Base-by-base conservation (phyloP, 2,113 vertebrate species). In the Leucoraja erinaceus region DNA sequence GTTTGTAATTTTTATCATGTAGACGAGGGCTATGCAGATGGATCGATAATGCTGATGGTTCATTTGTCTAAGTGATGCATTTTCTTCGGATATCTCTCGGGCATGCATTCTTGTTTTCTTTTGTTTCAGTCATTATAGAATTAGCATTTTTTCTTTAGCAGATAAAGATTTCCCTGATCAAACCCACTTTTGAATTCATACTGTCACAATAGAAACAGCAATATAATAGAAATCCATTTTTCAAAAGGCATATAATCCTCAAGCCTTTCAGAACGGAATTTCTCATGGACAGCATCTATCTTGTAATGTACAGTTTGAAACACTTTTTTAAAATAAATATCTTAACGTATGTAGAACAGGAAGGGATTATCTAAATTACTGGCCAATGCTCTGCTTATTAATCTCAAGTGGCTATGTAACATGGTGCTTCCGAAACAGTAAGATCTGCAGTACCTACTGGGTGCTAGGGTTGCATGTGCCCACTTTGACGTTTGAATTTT, bases 21-120 rank as follows among this genome's bases (percentile, higher is more conserved):
- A 90, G 66, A 66, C 86, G 72, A 91, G 33, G 93, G 93, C 84
- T 93, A 25, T 16, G 2, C 8, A 54, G 79, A 22, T 66, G 93
- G 59, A 61, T 93, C 90, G 93, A 68, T 94, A 93, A 61, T 86
- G 94, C 76, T 93, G 79, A 93, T 93, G 93, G 63, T 33, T 38
- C 93, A 79, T 16, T 94, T 94, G 76, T 93, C 75, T 93, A 94
- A 93, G 90, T 86, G 12, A 91, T 93, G 93, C 79, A 18, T 61
- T 70, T 91, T 76, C 92, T 70, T 93, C 93, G 28, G 93, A 72
- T 93, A 93, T 93, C 93, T 93, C 84, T 63, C 74, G 38, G 83
- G 88, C 70, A 90, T 93, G 88, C 84, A 90, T 90, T 16, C 93
- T 93, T 72, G 63, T 93, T 93, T 86, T 88, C 83, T 93, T 84